A percentile compares a stretch with the other conserved stretches of the same genome.
These are phyloP conservation scores for Antechinus flavipes DNA, from an alignment of 2,113 vertebrate genomes.

Conservation along the genomic window DNA sequence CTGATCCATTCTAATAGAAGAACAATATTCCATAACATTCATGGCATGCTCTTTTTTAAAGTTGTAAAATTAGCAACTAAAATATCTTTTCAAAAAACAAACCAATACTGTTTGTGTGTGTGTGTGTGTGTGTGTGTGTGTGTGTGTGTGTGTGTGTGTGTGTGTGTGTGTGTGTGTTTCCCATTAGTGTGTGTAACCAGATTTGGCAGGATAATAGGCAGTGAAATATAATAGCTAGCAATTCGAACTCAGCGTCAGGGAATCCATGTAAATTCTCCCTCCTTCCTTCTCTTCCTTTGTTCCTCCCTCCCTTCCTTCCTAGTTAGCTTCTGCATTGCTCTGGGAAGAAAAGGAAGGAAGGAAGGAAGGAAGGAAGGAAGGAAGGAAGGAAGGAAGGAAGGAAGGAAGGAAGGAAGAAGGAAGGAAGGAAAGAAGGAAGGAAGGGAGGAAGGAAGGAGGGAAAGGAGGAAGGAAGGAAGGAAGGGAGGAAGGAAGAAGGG, in stretches of 20 bases:
- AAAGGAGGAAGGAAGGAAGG: too few species aligned
- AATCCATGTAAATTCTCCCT: neutral
- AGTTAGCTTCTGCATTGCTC: neutral
- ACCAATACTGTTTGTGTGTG: neutral
- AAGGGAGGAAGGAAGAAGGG: too few species aligned
- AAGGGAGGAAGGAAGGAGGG: neutral
- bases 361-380: too few species aligned
- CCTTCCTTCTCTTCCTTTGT: too few species aligned
- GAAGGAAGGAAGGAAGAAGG: too few species aligned
- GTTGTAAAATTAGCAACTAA: neutral
- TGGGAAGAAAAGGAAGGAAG: neutral
- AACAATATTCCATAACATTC: too few species aligned
- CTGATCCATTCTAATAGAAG: too few species aligned
- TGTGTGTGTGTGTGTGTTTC: too few species aligned
- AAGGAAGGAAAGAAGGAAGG: too few species aligned
- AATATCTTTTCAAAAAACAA: neutral
- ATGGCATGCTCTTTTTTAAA: neutral
- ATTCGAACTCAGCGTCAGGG: neutral
- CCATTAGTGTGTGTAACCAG: neutral
- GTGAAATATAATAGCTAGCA: neutral
- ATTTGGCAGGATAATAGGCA: neutral
- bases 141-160: neutral
- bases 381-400: too few species aligned
- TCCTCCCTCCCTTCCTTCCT: neutral
- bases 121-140: too few species aligned